Evolutionary conservation across 2,113 vertebrate species (phyloP), one percentile per base, ranked within the genome.

Genomic region (Syngnathoides biaculeatus): DNA sequence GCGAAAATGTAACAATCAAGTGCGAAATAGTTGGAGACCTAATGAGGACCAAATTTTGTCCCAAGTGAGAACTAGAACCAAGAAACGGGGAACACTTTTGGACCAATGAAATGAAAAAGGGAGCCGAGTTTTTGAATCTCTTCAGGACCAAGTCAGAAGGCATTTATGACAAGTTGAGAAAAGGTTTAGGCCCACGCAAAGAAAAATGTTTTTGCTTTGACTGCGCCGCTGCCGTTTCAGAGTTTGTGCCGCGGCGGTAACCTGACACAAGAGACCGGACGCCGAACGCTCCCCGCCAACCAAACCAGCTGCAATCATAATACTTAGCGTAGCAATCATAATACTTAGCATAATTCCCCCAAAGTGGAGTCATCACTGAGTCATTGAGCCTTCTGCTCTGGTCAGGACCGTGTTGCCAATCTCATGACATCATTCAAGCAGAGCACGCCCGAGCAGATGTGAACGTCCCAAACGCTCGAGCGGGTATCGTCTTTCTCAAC

Each of bases 331-430:
- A 14, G 88, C 93, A 94, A 95, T 96, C 95, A 94, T 88, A 90
- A 92, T 93, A 93, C 93, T 94, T 95, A 95, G 22, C 60, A 94
- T 95, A 96, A 96, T 95, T 94, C 90, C 91, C 93, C 91, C 93
- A 94, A 94, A 94, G 92, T 94, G 93, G 92, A 92, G 92, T 90
- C 85, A 83, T 91, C 90, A 92, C 93, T 94, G 92, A 93, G 95
- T 93, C 92, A 94, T 92, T 93, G 89, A 86, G 87, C 84, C 91
- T 94, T 79, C 94, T 90, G 87, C 91, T 93, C 91, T 93, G 92
- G 86, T 92, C 93, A 91, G 90, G 89, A 87, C 89, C 15, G 17
- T 1, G 90, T 90, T 87, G 82, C 87, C 80, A 73, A 91, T 92
- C 89, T 91, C 82, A 89, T 93, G 90, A 91, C 89, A 92, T 93